Evolutionary conservation across 1,140 invertebrate species (phyloP).

Genomic region (Caenorhabditis elegans): DNA sequence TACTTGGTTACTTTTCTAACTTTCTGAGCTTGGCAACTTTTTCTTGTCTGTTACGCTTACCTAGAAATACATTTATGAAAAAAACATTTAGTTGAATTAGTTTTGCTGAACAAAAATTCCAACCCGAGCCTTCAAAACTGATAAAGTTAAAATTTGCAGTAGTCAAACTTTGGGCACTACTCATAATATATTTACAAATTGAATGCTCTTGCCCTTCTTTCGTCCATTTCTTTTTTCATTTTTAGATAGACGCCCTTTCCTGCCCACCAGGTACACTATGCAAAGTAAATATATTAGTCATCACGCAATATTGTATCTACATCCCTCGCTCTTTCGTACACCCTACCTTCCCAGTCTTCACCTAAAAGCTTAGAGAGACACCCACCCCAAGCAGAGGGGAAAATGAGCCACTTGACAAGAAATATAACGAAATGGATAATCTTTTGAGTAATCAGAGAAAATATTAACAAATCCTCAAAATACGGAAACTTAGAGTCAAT

Average conservation of each 20-base stretch:
- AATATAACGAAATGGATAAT: constrained; percentile 29
- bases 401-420: not conserved
- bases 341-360: constrained; percentile 7
- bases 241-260: not conserved
- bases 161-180: no score
- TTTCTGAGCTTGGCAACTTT: no score
- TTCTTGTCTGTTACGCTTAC: no score
- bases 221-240: not conserved
- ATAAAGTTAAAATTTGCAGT: no score
- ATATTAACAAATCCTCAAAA: no score
- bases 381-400: no score
- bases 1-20: no score
- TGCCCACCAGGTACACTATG: constrained; percentile 13
- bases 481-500: not conserved
- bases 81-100: no score
- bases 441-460: constrained; percentile 11
- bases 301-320: constrained; percentile 28
- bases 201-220: not conserved
- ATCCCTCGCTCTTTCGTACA: constrained; percentile 1
- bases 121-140: no score
- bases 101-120: no score
- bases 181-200: not conserved
- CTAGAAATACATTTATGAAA: no score
- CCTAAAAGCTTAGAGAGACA: not conserved
- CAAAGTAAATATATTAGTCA: constrained; percentile 25